These are phyloP conservation scores for Heteromormyrus szaboi DNA, from an alignment of 2,797 vertebrate genomes.

Conservation along the genomic window DNA sequence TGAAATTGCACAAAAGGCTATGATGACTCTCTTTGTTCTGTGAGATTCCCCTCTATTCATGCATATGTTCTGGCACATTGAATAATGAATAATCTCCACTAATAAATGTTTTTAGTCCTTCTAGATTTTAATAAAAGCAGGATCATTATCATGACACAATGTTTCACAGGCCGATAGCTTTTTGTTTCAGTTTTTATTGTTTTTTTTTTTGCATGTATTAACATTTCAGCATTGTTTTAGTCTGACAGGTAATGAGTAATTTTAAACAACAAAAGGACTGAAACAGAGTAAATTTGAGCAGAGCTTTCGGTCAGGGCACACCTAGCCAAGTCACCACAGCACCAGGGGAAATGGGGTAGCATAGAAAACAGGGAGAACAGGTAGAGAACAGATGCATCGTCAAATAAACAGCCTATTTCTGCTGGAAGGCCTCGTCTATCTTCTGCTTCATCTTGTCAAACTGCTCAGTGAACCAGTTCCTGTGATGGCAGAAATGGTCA, in stretches of 20 bases:
- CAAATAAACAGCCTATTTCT: not conserved
- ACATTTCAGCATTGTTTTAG: not conserved
- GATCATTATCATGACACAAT: not conserved
- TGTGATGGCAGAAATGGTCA: constrained; percentile 29
- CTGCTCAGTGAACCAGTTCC: constrained; percentile 35
- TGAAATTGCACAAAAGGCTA: not conserved
- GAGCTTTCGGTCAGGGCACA: not conserved
- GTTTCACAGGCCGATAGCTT: not conserved
- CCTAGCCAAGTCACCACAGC: not conserved
- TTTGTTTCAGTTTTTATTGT: not conserved
- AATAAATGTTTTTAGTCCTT: not conserved
- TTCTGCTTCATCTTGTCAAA: not conserved
- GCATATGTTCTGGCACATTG: not conserved
- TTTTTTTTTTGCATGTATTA: not conserved
- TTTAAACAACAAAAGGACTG: not conserved
- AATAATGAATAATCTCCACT: not conserved
- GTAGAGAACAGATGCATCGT: not conserved
- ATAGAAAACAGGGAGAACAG: not conserved
- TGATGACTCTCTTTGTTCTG: not conserved
- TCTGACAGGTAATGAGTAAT: not conserved
- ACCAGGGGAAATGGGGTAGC: not conserved
- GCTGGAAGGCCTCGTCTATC: accelerated
- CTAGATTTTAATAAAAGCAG: not conserved
- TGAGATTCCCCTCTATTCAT: not conserved
- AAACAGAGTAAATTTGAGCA: not conserved